phyloP scores from a whole-genome alignment of 1,140 invertebrate genomes.

The Cotesia chilonis region DNA sequence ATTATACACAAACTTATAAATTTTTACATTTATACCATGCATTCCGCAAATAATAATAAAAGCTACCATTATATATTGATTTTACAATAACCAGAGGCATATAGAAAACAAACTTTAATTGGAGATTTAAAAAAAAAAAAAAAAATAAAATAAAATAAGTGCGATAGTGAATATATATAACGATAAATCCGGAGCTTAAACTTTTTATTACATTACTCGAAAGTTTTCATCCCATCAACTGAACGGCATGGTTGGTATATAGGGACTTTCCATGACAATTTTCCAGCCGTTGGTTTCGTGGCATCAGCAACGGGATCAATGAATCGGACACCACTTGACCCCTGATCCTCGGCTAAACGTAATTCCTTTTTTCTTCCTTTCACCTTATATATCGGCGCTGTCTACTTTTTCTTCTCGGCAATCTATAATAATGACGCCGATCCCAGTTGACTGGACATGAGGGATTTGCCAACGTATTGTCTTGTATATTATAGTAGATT shows the following conservation, averaged over 20 bases:
- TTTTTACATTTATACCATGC: too few relatives aligned
- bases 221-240: too few relatives aligned
- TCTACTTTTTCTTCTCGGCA: neutral
- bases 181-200: slow-evolving; percentile 43
- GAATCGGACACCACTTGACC: slow-evolving; percentile 35
- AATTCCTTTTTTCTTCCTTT: slow-evolving; percentile 8
- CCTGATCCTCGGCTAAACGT: slow-evolving; percentile 34
- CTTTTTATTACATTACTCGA: too few relatives aligned
- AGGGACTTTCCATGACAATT: slow-evolving; percentile 46
- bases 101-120: slow-evolving; percentile 36
- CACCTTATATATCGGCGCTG: neutral
- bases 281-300: slow-evolving; percentile 47
- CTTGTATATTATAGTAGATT: too few relatives aligned
- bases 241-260: neutral
- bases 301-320: slow-evolving; percentile 41
- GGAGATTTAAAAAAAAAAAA: slow-evolving; percentile 34
- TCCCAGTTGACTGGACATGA: neutral
- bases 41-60: too few relatives aligned
- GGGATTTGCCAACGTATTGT: too few relatives aligned
- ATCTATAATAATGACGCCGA: neutral
- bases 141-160: slow-evolving; percentile 38
- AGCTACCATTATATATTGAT: too few relatives aligned
- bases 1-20: too few relatives aligned
- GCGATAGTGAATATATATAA: slow-evolving; percentile 36
- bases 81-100: too few relatives aligned